phyloP scores from a whole-genome alignment of 2,113 vertebrate genomes.

The Percopsis transmontana region DNA sequence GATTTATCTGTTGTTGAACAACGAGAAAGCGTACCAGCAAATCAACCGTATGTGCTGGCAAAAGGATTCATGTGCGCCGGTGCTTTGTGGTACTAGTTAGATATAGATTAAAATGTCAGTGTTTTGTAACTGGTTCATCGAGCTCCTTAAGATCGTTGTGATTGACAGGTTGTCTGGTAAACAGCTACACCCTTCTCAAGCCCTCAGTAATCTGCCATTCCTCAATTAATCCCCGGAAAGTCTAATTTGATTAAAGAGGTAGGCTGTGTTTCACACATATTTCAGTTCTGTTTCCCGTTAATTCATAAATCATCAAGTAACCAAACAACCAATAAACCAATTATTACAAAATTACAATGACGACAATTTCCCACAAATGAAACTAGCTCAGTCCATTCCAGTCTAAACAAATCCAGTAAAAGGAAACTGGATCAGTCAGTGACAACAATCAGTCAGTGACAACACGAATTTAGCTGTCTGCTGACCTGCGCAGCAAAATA shows the following conservation, averaged over 20 bases:
- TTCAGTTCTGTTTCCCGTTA: too few species aligned
- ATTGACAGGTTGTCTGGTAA: slow-evolving; percentile 11
- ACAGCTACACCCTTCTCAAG: slow-evolving; percentile 2
- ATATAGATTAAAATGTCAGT: slow-evolving; percentile 18
- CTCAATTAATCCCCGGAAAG: background rate
- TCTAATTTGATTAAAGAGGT: background rate
- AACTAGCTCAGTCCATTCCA: background rate
- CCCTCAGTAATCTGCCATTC: slow-evolving; percentile 12
- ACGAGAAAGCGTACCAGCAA: background rate
- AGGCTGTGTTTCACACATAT: too few species aligned
- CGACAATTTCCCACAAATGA: background rate
- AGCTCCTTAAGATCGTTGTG: slow-evolving; percentile 20
- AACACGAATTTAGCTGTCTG: background rate
- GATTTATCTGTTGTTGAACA: background rate
- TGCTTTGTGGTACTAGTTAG: background rate
- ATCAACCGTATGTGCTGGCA: background rate
- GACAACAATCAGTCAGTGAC: background rate
- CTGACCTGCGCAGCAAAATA: slow-evolving; percentile 15
- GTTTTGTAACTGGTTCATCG: slow-evolving; percentile 26
- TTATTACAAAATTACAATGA: too few species aligned
- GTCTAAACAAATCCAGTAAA: too few species aligned
- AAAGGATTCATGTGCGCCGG: background rate
- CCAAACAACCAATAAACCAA: too few species aligned
- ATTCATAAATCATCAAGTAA: too few species aligned
- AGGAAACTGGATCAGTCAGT: background rate